These are phyloP conservation scores for Triplophysa yarkandensis DNA, from an alignment of 2,797 vertebrate genomes.

Conservation along the genomic window DNA sequence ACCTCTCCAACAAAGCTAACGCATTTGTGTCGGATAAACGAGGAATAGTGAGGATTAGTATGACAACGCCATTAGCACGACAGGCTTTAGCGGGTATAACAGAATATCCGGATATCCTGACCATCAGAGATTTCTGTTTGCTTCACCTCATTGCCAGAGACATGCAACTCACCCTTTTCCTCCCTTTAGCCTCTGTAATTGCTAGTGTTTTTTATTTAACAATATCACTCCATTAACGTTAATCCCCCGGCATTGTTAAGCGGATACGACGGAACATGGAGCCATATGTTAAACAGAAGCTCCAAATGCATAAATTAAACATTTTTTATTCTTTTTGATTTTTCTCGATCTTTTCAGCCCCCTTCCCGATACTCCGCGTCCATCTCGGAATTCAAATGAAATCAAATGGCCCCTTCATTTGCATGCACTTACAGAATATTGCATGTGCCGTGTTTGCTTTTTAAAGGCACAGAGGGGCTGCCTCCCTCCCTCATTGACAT, in stretches of 20 bases:
- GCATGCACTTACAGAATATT: conserved; percentile 83
- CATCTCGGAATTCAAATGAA: conserved; percentile 83
- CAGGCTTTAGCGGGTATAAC: conserved; percentile 63
- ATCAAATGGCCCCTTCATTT: conserved; percentile 83
- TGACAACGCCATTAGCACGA: conserved; percentile 67
- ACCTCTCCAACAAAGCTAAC: conserved; percentile 68
- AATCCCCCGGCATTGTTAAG: conserved; percentile 60
- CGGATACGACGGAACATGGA: conserved; percentile 66
- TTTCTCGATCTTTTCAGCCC: conserved; percentile 6
- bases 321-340: conserved; percentile 77
- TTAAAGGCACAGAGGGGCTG: conserved; percentile 84
- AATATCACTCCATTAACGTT: conserved; percentile 61
- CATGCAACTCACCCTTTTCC: not conserved
- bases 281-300: conserved; percentile 71
- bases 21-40: conserved; percentile 70
- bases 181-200: conserved; percentile 43
- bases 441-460: conserved; percentile 87
- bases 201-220: conserved; percentile 64
- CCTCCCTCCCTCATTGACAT: conserved; percentile 90
- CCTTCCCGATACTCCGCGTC: conserved; percentile 64
- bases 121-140: conserved; percentile 58
- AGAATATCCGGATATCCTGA: conserved; percentile 53
- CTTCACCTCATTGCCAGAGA: conserved; percentile 53
- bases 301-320: conserved; percentile 67
- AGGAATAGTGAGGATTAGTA: conserved; percentile 71